phyloP scores from a whole-genome alignment of 2,888 invertebrate genomes.

The Bombylius major region DNA sequence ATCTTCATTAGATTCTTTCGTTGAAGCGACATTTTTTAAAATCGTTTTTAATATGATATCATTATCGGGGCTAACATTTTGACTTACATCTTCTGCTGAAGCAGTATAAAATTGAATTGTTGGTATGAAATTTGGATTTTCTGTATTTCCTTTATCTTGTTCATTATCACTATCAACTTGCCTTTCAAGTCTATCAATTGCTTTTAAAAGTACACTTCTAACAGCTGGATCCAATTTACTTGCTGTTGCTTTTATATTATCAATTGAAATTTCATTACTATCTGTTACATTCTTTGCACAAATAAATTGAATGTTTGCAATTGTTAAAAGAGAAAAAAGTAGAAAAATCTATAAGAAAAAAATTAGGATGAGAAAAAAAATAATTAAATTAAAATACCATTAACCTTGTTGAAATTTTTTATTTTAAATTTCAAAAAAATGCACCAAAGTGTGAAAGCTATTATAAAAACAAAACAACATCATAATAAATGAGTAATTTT shows the following conservation, averaged over 20 bases:
- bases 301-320: conserved; percentile 1
- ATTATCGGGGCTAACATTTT: conserved; percentile 5
- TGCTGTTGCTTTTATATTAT: conserved; percentile 40
- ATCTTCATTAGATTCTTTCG: not conserved
- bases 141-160: conserved; percentile 25
- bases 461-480: too few relatives aligned
- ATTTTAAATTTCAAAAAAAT: too few relatives aligned
- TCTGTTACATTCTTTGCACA: conserved; percentile 23
- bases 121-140: conserved; percentile 37
- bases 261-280: conserved; percentile 33
- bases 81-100: not conserved
- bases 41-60: conserved; percentile 2
- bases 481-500: too few relatives aligned
- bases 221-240: conserved; percentile 54
- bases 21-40: not conserved
- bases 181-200: conserved; percentile 61
- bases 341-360: not conserved
- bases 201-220: conserved; percentile 60
- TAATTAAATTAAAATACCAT: not conserved
- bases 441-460: too few relatives aligned
- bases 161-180: conserved; percentile 37
- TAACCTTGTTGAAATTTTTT: too few relatives aligned
- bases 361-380: not conserved
- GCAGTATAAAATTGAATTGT: conserved; percentile 46
- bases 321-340: conserved; percentile 1